A percentile compares a stretch with the other conserved stretches of the same genome.
phyloP scores from a whole-genome alignment of 2,797 vertebrate genomes.

The Schizopygopsis malacanthus region DNA sequence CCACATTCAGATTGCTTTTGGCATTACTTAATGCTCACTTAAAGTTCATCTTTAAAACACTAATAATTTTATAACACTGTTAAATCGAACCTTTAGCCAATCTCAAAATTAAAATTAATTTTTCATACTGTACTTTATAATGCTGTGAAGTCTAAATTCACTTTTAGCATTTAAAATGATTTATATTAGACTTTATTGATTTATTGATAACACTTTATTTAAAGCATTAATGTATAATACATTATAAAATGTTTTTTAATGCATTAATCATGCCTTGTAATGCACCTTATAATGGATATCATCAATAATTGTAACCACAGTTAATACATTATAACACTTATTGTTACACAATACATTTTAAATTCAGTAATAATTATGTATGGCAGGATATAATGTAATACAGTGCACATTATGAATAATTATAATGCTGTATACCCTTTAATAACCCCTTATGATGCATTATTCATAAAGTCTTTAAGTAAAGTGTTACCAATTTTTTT shows the following conservation, averaged over 20 bases:
- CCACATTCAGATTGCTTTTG: not conserved
- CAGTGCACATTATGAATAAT: not conserved
- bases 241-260: not conserved
- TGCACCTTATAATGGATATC: not conserved
- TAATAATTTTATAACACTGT: not conserved
- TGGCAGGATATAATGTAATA: not conserved
- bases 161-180: not conserved
- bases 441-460: not conserved
- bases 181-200: not conserved
- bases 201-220: not conserved
- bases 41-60: not conserved
- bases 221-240: too few species aligned
- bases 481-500: not conserved
- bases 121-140: not conserved
- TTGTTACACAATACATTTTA: not conserved
- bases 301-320: not conserved
- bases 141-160: not conserved
- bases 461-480: not conserved
- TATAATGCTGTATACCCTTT: not conserved
- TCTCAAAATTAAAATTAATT: not conserved
- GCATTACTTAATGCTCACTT: not conserved
- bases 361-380: not conserved
- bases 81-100: not conserved
- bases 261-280: not conserved
- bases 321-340: not conserved